phyloP scores from a whole-genome alignment of 53 echinoderm and acorn worm species.

The Zoroaster sp. region DNA sequence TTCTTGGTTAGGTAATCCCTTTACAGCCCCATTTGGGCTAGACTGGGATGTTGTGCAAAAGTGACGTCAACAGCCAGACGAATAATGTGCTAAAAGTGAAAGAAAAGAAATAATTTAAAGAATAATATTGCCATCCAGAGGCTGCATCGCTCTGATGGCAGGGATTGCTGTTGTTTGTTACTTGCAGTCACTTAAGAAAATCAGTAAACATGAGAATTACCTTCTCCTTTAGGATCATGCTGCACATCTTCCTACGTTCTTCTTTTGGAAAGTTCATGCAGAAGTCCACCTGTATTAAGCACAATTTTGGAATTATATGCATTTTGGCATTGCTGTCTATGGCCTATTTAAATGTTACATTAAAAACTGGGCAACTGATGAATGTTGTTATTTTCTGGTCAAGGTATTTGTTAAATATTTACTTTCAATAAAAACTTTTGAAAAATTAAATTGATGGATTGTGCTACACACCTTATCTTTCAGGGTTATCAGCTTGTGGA shows the following conservation, averaged over 20 bases:
- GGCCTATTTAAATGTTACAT: neutral
- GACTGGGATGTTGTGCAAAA: no score
- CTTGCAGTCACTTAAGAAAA: no score
- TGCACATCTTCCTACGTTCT: neutral
- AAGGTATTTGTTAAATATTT: neutral
- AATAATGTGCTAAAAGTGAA: no score
- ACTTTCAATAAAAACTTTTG: neutral
- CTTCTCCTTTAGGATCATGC: neutral
- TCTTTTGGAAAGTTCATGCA: neutral
- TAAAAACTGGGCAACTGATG: neutral
- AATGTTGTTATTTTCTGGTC: neutral
- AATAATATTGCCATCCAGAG: no score
- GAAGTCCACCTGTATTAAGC: neutral
- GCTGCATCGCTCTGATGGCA: no score
- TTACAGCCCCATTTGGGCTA: no score
- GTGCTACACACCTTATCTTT: constrained; percentile 6
- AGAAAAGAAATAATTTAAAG: no score
- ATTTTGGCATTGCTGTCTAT: neutral
- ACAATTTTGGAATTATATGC: neutral
- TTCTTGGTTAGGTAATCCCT: no score
- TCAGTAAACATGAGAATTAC: neutral
- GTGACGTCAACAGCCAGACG: no score
- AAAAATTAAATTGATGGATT: neutral
- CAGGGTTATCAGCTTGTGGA: constrained; percentile 29
- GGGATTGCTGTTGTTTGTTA: no score